Conservation (phyloP, 2,113 vertebrate genomes). For the Melanerpes aurifrons region DNA sequence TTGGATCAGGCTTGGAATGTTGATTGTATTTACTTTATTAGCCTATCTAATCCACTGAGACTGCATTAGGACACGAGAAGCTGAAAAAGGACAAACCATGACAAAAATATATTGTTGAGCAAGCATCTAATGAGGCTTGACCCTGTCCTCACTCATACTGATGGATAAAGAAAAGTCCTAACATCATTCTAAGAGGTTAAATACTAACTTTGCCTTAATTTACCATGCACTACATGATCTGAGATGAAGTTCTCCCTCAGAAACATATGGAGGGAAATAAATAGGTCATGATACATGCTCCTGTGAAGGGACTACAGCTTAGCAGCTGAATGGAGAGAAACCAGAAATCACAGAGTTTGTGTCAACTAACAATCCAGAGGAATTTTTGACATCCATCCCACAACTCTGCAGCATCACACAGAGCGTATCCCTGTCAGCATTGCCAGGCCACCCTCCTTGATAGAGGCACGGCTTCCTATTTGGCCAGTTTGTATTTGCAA, state of each 20-base stretch:
- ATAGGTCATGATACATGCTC: constrained; percentile 44
- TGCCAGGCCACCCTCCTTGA: constrained; percentile 64
- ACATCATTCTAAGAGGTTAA: background rate
- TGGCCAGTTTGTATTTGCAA: constrained; percentile 46
- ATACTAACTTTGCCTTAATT: constrained; percentile 7
- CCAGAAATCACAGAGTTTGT: constrained; percentile 57
- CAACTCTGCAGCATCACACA: constrained; percentile 55
- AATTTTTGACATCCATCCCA: constrained; percentile 49
- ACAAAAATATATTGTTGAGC: background rate
- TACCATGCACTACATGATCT: background rate
- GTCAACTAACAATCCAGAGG: constrained; percentile 59
- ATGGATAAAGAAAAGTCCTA: background rate
- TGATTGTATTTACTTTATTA: background rate
- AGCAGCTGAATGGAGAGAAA: constrained; percentile 49
- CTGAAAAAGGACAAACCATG: background rate
- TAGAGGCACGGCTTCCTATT: constrained; percentile 55
- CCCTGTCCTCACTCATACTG: background rate
- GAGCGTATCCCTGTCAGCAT: constrained; percentile 44
- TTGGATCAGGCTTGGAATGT: background rate
- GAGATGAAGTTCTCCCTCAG: constrained; percentile 49
- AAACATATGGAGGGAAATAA: constrained; percentile 50
- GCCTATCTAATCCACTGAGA: background rate
- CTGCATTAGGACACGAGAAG: background rate
- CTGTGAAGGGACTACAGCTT: constrained; percentile 56
- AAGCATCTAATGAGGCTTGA: background rate